Conservation (phyloP, 2,888 invertebrate species). For the Dascillus cervinus region DNA sequence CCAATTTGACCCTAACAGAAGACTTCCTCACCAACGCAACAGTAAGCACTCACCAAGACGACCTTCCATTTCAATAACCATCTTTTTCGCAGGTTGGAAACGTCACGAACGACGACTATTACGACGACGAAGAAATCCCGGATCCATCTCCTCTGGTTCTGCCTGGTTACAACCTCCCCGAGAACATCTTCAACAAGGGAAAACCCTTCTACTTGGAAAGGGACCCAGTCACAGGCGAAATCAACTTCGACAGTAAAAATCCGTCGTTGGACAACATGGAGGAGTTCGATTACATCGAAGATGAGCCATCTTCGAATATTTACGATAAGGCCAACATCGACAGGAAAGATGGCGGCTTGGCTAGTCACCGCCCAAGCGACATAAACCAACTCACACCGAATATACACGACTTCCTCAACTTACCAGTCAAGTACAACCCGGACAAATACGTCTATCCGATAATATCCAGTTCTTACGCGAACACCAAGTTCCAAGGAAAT, state of each 20-base stretch:
- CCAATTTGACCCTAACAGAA: too few species aligned
- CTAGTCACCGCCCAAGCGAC: slow-evolving; percentile 49
- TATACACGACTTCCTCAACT: slow-evolving; percentile 60
- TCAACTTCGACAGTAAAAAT: slow-evolving; percentile 53
- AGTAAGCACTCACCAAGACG: too few species aligned
- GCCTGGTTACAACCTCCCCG: slow-evolving; percentile 44
- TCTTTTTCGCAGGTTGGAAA: background rate
- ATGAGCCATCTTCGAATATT: slow-evolving; percentile 28
- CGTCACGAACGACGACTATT: background rate
- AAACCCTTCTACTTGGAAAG: slow-evolving; percentile 63
- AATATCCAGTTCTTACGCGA: slow-evolving; percentile 65
- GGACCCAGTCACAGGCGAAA: slow-evolving; percentile 58
- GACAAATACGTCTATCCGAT: slow-evolving; percentile 62
- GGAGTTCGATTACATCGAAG: slow-evolving; percentile 31
- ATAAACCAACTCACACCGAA: slow-evolving; percentile 55
- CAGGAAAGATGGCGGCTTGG: slow-evolving; percentile 39
- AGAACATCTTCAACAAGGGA: slow-evolving; percentile 58
- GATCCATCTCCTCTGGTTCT: slow-evolving; percentile 38
- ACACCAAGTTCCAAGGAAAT: slow-evolving; percentile 62
- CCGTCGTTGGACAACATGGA: slow-evolving; percentile 33
- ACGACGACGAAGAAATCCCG: slow-evolving; percentile 34
- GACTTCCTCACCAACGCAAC: slow-evolving; percentile 6
- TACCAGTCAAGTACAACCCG: slow-evolving; percentile 60
- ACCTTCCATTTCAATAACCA: background rate
- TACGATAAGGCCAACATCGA: slow-evolving; percentile 41